phyloP scores from a whole-genome alignment of 2,888 invertebrate species.

The Caenorhabditis sp. region DNA sequence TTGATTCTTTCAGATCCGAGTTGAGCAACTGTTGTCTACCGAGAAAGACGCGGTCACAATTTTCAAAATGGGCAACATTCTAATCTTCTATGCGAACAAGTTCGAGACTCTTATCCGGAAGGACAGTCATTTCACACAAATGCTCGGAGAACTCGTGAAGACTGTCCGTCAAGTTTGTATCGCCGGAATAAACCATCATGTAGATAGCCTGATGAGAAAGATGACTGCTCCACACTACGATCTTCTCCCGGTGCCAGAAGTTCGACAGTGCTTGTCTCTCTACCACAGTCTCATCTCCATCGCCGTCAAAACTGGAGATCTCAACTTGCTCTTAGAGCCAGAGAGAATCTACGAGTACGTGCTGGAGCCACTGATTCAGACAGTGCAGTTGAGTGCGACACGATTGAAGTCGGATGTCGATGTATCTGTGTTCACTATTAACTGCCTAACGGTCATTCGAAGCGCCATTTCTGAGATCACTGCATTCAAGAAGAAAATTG shows the following conservation, averaged over 20 bases:
- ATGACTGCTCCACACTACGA: slow-evolving; percentile 58
- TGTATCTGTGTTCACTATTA: slow-evolving; percentile 57
- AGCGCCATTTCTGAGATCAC: slow-evolving; percentile 52
- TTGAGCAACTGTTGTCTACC: slow-evolving; percentile 43
- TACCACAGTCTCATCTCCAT: slow-evolving; percentile 48
- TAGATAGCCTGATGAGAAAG: slow-evolving; percentile 52
- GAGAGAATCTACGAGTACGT: slow-evolving; percentile 54
- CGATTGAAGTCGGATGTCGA: slow-evolving; percentile 46
- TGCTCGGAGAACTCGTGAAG: slow-evolving; percentile 50
- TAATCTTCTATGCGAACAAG: slow-evolving; percentile 52
- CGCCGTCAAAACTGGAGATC: slow-evolving; percentile 33
- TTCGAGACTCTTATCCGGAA: slow-evolving; percentile 46
- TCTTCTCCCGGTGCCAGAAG: slow-evolving; percentile 51
- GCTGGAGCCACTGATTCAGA: slow-evolving; percentile 53
- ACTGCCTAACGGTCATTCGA: slow-evolving; percentile 54
- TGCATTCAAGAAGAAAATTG: slow-evolving; percentile 44
- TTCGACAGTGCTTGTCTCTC: slow-evolving; percentile 42
- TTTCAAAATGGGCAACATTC: slow-evolving; percentile 55
- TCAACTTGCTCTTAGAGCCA: slow-evolving; percentile 37
- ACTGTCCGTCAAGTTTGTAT: slow-evolving; percentile 54
- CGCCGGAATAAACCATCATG: slow-evolving; percentile 54
- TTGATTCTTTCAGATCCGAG: slow-evolving; percentile 30
- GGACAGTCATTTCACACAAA: slow-evolving; percentile 44
- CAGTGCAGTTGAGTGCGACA: slow-evolving; percentile 54
- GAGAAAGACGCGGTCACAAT: slow-evolving; percentile 56